Evolutionary conservation across 2,113 vertebrate genomes (phyloP).

Genomic region (Labeo catla): DNA sequence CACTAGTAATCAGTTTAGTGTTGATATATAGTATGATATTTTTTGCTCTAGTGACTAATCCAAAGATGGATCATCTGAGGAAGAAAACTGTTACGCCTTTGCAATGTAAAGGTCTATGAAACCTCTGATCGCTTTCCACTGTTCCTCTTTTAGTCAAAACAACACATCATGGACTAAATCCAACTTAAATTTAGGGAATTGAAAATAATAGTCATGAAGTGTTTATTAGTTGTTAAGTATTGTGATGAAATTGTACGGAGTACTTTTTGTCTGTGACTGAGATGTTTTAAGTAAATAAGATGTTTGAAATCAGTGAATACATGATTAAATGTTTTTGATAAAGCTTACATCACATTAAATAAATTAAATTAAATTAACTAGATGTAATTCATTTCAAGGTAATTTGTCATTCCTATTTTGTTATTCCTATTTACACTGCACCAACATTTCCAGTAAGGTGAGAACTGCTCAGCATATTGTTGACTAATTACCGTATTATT

Average conservation of each 20-base stretch:
- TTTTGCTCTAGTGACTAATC: neutral
- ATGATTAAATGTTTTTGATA: neutral
- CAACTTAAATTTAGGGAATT: neutral
- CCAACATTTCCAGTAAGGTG: neutral
- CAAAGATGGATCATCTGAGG: neutral
- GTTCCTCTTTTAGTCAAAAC: slow-evolving; percentile 4
- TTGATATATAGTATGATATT: neutral
- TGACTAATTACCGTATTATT: neutral
- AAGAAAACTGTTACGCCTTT: neutral
- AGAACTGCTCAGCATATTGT: neutral
- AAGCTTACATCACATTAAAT: neutral
- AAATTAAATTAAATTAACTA: too few relatives aligned
- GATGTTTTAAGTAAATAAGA: too few relatives aligned
- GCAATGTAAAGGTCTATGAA: neutral
- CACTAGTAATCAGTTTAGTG: too few relatives aligned
- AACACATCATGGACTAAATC: neutral
- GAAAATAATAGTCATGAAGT: neutral
- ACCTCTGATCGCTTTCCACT: neutral
- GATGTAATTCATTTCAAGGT: too few relatives aligned
- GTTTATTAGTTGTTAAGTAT: neutral
- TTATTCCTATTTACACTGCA: neutral
- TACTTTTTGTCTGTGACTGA: neutral
- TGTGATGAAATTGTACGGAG: neutral
- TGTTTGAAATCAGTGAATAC: neutral
- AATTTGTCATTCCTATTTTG: too few relatives aligned